A percentile compares a stretch with the other conserved stretches of the same genome.
These are phyloP conservation scores for Mustela nigripes DNA, from an alignment of 2,113 vertebrate species.

Conservation along the genomic window DNA sequence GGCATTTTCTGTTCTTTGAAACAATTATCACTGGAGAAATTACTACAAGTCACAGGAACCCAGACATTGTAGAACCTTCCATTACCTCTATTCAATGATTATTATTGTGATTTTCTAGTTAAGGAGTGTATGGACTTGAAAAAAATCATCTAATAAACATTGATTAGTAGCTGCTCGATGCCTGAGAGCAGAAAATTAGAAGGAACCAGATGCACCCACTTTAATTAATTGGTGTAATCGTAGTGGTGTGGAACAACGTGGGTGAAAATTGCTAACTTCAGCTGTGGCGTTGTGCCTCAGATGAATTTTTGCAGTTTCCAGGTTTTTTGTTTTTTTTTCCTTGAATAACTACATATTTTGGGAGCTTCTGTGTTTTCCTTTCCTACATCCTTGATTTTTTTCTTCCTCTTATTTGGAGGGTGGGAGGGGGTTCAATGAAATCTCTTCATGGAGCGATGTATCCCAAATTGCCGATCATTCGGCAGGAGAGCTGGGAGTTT, in stretches of 20 bases:
- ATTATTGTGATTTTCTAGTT: constrained; percentile 67
- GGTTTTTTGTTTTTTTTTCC: background rate
- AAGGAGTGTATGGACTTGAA: constrained; percentile 65
- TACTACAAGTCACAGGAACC: constrained; percentile 1
- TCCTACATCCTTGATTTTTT: background rate
- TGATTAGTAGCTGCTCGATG: constrained; percentile 69
- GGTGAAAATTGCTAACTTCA: constrained; percentile 73
- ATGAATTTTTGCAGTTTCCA: constrained; percentile 39
- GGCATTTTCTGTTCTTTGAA: background rate
- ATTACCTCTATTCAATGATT: constrained; percentile 36
- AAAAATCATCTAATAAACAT: constrained; percentile 77
- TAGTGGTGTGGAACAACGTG: constrained; percentile 50
- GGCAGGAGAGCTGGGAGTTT: background rate
- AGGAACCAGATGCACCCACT: constrained; percentile 77
- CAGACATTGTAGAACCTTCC: constrained; percentile 10
- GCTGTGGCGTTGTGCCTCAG: constrained; percentile 67
- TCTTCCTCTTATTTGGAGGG: background rate
- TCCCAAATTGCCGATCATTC: constrained; percentile 27
- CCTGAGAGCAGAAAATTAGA: constrained; percentile 78
- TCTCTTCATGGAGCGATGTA: background rate
- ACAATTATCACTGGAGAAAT: constrained; percentile 22
- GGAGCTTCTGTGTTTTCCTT: background rate
- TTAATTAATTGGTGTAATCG: constrained; percentile 79
- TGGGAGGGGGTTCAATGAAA: constrained; percentile 4
- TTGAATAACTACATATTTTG: background rate